phyloP scores from a whole-genome alignment of 2,888 invertebrate genomes.

The Dioctria rufipes region DNA sequence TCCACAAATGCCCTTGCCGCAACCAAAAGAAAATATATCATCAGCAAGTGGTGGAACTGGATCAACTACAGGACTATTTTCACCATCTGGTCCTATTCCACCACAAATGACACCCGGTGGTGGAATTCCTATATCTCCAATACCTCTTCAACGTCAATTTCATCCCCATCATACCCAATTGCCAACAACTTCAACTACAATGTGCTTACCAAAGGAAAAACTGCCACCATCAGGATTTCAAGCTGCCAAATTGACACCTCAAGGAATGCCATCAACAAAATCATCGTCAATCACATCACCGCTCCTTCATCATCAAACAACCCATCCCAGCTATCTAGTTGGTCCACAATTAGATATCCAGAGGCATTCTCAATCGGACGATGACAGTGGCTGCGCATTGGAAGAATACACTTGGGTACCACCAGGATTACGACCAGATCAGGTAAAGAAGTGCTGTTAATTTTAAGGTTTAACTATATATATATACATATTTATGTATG shows the following conservation, averaged over 20 bases:
- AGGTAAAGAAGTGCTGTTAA: conserved; percentile 76
- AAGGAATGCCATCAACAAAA: conserved; percentile 40
- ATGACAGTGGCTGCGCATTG: conserved; percentile 98
- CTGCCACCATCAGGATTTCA: conserved; percentile 60
- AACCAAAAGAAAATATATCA: conserved; percentile 54
- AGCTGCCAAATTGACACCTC: conserved; percentile 58
- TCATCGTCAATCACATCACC: conserved; percentile 67
- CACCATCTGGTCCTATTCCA: conserved; percentile 54
- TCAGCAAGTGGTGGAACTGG: conserved; percentile 29
- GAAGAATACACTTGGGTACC: conserved; percentile 99
- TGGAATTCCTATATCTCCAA: conserved; percentile 68
- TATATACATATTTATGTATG: background rate
- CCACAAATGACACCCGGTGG: conserved; percentile 54
- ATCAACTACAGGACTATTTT: conserved; percentile 67
- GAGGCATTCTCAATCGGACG: conserved; percentile 93
- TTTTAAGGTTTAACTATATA: background rate
- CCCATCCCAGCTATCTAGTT: conserved; percentile 68
- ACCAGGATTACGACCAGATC: conserved; percentile 94
- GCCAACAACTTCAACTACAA: conserved; percentile 54
- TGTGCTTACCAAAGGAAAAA: conserved; percentile 57
- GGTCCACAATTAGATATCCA: conserved; percentile 78
- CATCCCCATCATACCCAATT: conserved; percentile 60
- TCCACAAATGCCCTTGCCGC: conserved; percentile 59
- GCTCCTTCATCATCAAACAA: conserved; percentile 66
- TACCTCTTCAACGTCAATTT: conserved; percentile 68